Conservation (phyloP, 1,140 invertebrate species). For the Gyrodactylus bullatarudis region DNA sequence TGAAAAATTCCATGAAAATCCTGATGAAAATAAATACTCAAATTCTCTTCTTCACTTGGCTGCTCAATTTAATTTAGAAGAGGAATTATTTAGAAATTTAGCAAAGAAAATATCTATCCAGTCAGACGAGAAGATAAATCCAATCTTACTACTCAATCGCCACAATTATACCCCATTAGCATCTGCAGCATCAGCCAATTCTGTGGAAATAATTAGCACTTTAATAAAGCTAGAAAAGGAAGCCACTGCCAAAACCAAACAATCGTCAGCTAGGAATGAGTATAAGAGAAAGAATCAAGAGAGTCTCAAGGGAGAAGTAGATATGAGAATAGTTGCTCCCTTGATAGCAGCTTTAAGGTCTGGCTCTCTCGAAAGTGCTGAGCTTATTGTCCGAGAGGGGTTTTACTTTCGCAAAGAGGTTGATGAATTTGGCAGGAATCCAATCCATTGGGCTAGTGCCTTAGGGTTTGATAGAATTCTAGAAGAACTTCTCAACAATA, state of each 20-base stretch:
- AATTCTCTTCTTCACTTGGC: neutral
- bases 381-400: neutral
- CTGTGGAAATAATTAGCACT: neutral
- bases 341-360: neutral
- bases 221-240: neutral
- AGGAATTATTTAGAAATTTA: neutral
- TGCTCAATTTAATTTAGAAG: neutral
- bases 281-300: neutral
- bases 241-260: neutral
- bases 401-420: neutral
- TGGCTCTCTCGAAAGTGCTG: neutral
- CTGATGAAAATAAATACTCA: neutral
- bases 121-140: neutral
- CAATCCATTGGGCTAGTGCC: neutral
- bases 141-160: neutral
- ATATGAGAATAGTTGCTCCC: neutral
- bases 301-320: neutral
- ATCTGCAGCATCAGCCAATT: neutral
- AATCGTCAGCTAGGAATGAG: neutral
- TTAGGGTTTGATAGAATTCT: neutral
- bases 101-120: neutral
- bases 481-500: neutral
- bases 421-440: neutral
- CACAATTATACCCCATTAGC: neutral
- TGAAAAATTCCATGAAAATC: neutral